Evolutionary conservation across 2,888 invertebrate species (phyloP), one percentile per base, ranked within the genome.

Genomic region (Nasonovia ribisnigri): DNA sequence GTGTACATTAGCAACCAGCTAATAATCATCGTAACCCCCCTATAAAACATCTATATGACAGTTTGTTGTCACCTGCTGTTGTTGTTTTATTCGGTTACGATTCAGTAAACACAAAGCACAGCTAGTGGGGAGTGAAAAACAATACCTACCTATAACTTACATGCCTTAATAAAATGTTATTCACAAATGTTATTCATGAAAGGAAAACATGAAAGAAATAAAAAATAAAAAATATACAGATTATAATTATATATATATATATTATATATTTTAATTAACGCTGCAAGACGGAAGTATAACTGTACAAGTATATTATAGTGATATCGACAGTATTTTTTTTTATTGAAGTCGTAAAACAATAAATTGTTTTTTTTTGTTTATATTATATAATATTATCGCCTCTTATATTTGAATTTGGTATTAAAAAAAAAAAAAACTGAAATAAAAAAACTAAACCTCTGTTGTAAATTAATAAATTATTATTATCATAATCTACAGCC

Each of bases 1-100:
- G 93, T 93, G 93, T 93, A 93, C 93, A 93, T 93, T 93, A 93
- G 93, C 93, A 93, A 93, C 93, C 93, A 20, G 87, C 92, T 92
- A 92, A 92, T 92, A 92, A 87, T 60, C 60, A 87, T 60, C 20
- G 60, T 86, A 46, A 84, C 48, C 93, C 89, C 84, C 46, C 51
- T 77, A 16, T 10, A 46, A 51, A 77, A 57, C 46, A 60, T 43
- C 13, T 89, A 48, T 60, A 90, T 16, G 89, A 93, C 84, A 84
- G 84, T 84, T 29, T 24, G 90, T 90, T 90, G 84, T 93, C 93
- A 93, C 90, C 93, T 93, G 93, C 93, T 89, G 88, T 84, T 88
- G 67, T 88, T 43, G 36, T 92, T 88, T 88, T 57, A 43, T 87
- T 29, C n/a, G 46, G 87, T 88, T 51, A 92, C 92, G 87, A 88